Evolutionary conservation across 2,797 vertebrate species (phyloP).

Genomic region (Allobates femoralis): DNA sequence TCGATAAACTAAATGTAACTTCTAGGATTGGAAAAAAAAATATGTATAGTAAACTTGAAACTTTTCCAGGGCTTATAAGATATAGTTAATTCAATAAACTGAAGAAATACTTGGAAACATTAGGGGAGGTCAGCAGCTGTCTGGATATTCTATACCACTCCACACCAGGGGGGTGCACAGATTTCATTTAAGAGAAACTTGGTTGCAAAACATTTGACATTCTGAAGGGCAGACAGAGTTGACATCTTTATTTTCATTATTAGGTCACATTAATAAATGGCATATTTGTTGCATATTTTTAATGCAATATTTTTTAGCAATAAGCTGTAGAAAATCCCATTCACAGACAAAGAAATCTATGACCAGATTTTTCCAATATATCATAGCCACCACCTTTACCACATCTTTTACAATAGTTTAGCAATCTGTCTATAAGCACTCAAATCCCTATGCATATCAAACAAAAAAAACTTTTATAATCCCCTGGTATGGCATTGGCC

Average conservation of each 20-base stretch:
- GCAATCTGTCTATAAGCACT: no score
- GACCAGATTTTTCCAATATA: no score
- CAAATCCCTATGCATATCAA: no score
- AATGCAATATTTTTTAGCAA: no score
- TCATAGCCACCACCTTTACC: no score
- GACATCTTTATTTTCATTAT: not conserved
- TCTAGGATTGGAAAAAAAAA: not conserved
- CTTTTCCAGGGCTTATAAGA: not conserved
- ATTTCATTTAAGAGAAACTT: not conserved
- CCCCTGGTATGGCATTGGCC: no score
- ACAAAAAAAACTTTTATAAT: no score
- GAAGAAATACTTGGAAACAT: not conserved
- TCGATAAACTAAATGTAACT: not conserved
- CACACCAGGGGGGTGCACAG: not conserved
- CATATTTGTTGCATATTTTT: no score
- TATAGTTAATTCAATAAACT: not conserved
- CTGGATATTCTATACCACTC: conserved; percentile 8
- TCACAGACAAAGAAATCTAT: no score
- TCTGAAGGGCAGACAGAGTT: not conserved
- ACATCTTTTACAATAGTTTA: no score
- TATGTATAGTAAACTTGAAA: not conserved
- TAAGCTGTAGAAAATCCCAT: not conserved
- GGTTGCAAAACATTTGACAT: not conserved
- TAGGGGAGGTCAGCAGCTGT: not conserved
- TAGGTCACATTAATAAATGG: not conserved